Conservation (phyloP, 1,140 invertebrate species). For the Phymastichus coffea region DNA sequence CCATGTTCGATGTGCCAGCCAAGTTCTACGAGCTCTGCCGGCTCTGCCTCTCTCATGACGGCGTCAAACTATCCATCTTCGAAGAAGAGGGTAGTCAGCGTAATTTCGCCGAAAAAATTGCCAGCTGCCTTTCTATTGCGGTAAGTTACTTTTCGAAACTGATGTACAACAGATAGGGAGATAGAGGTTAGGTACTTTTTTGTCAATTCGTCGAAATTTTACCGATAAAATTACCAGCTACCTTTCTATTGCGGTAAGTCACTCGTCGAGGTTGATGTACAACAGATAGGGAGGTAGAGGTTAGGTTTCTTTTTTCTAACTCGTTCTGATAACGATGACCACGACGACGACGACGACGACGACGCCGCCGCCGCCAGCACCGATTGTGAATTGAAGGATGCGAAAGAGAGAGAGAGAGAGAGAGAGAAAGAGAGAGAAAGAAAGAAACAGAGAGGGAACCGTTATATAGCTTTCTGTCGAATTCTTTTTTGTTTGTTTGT, state of each 20-base stretch:
- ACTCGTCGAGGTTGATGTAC: too few species aligned
- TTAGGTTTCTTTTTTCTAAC: conserved; percentile 18
- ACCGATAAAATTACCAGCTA: too few species aligned
- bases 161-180: too few species aligned
- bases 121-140: conserved; percentile 54
- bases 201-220: too few species aligned
- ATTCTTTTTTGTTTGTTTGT: too few species aligned
- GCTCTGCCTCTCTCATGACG: conserved; percentile 58
- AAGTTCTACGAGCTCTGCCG: conserved; percentile 59
- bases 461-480: too few species aligned
- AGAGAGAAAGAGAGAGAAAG: not conserved
- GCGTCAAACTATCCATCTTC: conserved; percentile 58
- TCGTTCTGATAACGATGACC: conserved; percentile 8
- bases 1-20: conserved; percentile 58
- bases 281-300: too few species aligned
- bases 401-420: not conserved
- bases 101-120: conserved; percentile 56
- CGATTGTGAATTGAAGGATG: too few species aligned
- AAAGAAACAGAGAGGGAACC: too few species aligned
- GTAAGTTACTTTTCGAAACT: conserved; percentile 44
- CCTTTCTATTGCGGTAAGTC: too few species aligned
- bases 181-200: too few species aligned
- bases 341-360: too few species aligned
- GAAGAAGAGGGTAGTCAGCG: conserved; percentile 54
- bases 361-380: not conserved